Percentiles rank a stretch among this genome's conserved stretches.
Conservation (phyloP, 2,797 vertebrate species). For the Poecilia gillii region DNA sequence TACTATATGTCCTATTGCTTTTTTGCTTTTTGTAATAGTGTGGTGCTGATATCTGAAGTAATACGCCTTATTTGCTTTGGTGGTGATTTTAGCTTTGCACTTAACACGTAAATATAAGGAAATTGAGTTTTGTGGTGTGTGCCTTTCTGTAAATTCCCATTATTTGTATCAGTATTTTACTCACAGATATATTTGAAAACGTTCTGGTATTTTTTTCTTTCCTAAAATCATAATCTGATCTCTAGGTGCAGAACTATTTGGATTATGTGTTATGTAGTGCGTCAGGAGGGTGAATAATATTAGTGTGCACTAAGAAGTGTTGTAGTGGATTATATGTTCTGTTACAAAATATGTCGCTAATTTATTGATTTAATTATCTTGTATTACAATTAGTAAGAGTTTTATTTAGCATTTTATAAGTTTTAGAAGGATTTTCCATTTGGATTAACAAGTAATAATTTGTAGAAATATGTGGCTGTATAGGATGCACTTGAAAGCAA, state of each 20-base stretch:
- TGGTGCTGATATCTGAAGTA: not conserved
- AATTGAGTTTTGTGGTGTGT: not conserved
- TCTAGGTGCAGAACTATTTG: not conserved
- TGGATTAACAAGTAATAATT: not conserved
- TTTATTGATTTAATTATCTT: not conserved
- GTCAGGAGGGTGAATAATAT: not conserved
- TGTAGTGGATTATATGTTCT: not conserved
- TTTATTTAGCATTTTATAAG: not conserved
- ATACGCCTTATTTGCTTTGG: not conserved
- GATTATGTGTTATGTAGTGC: not conserved
- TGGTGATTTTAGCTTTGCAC: slow-evolving; percentile 7
- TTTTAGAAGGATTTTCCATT: not conserved
- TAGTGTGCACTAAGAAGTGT: not conserved
- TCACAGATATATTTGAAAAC: not conserved
- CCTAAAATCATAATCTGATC: not conserved
- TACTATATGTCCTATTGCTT: accelerated
- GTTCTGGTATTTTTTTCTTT: not conserved
- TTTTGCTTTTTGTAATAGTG: not conserved
- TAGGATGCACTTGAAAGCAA: not conserved
- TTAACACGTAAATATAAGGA: not conserved
- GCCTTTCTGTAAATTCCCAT: not conserved
- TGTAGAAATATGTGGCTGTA: not conserved
- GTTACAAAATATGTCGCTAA: not conserved
- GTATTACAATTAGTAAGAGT: not conserved
- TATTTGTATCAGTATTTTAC: not conserved